Evolutionary conservation across 2,888 invertebrate species (phyloP).

Genomic region (Acanthosepion lycidas): DNA sequence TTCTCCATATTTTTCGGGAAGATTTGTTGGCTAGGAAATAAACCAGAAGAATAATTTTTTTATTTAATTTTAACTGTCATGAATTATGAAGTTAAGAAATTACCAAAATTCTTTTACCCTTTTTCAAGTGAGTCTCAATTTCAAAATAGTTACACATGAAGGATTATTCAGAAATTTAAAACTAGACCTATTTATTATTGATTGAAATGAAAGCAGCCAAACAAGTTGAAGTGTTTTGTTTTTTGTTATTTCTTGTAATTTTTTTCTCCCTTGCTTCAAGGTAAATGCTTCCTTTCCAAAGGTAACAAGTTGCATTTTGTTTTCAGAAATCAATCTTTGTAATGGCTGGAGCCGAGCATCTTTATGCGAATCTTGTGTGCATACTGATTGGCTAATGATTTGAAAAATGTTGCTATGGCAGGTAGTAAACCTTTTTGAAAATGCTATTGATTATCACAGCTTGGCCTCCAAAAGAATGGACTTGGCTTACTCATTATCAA

Average conservation of each 20-base stretch:
- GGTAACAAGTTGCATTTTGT: background rate
- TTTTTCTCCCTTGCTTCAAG: background rate
- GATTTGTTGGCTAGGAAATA: background rate
- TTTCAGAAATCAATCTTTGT: background rate
- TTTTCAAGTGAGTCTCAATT: background rate
- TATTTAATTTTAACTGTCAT: background rate
- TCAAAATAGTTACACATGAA: background rate
- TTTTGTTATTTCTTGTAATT: background rate
- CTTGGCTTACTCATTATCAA: background rate
- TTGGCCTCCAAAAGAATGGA: background rate
- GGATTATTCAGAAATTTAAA: background rate
- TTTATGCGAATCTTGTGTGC: slow-evolving; percentile 13
- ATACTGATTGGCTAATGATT: slow-evolving; percentile 21
- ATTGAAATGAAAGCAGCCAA: background rate
- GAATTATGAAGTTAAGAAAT: background rate
- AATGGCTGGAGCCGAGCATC: slow-evolving; percentile 4
- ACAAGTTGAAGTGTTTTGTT: background rate
- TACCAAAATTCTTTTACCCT: background rate
- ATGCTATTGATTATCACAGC: background rate
- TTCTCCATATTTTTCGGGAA: background rate
- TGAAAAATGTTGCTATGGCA: background rate
- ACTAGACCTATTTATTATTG: background rate
- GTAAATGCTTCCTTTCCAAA: background rate
- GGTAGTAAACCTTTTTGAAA: background rate
- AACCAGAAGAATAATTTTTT: background rate